Base-by-base conservation (phyloP, 2,888 invertebrate species). In the Hemaris fuciformis region DNA sequence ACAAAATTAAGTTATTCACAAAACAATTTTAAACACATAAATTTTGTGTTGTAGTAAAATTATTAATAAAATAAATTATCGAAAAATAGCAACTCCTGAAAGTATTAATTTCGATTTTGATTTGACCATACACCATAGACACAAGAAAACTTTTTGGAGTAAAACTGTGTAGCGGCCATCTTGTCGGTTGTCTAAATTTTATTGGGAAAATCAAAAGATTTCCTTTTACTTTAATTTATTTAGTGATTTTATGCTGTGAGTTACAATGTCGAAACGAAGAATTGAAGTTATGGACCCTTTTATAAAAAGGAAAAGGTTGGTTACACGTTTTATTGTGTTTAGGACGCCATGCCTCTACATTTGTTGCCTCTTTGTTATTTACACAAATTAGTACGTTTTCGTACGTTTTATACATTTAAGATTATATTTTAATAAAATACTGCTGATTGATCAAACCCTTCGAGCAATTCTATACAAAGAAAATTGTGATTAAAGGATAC, bases 261-360 rank as follows among this genome's bases (percentile, higher is more conserved):
- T 64, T 71, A 57, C 69, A 66, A 96, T 97, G 97, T 97, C 97
- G 53, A 97, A 97, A 86, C 93, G 97, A 75, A 94, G 97, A 83
- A 97, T 97, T 81, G 97, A 97, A 93, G 96, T 97, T 67, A 94
- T 96, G 79, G 97, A 97, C 80, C 96, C 97, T 3, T 97, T 96
- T 82, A 93, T 96, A 64, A 95, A 95, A 87, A 94, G 95, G 87
- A 95, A 95, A 91, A 93, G 95, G 97, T 96, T 87, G 65, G 81
- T 77, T 63, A 43, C 64, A 66, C 71, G 64, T 62, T 70, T 67
- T 60, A 62, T 23, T 4, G 10, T 57, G 62, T 66, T 64, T 73
- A 64, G n/a, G 59, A 31, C 68, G 69, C 80, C 85, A 84, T 82
- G 85, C 85, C 81, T 70, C 25, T 53, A 18, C 53, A 3, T 38